A percentile compares a stretch with the other conserved stretches of the same genome.
Evolutionary conservation across 92 coral and sea anemone species (phyloP).

Genomic region (Palythoa caribaeorum): DNA sequence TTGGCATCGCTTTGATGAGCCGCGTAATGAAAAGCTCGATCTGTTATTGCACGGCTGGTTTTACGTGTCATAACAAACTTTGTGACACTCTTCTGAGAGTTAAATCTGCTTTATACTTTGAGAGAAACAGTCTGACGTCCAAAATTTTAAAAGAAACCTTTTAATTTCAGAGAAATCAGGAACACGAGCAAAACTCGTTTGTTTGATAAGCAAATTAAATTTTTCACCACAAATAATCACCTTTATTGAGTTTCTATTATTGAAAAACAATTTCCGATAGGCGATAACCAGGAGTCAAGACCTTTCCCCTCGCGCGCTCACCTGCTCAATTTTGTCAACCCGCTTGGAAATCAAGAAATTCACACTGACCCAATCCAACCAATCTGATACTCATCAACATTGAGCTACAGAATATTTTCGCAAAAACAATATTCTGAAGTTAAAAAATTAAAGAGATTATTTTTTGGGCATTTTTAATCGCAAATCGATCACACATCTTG

Average conservation of each 20-base stretch:
- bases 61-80: background rate
- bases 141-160: background rate
- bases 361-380: background rate
- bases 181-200: background rate
- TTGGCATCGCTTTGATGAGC: constrained; percentile 21
- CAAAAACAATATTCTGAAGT: background rate
- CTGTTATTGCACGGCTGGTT: background rate
- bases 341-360: background rate
- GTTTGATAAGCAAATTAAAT: constrained; percentile 31
- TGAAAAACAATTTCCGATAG: constrained; percentile 24
- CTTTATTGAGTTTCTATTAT: constrained; percentile 25
- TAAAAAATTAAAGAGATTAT: background rate
- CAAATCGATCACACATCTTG: background rate
- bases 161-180: background rate
- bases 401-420: background rate
- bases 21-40: background rate
- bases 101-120: background rate
- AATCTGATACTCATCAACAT: background rate
- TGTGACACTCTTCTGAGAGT: background rate
- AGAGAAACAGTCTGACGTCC: background rate
- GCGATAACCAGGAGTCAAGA: background rate
- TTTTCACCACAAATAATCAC: constrained; percentile 17
- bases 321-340: background rate
- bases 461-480: background rate
- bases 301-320: background rate